These are phyloP conservation scores for Cremastinae sp. DNA, from an alignment of 2,888 invertebrate species.

Conservation along the genomic window DNA sequence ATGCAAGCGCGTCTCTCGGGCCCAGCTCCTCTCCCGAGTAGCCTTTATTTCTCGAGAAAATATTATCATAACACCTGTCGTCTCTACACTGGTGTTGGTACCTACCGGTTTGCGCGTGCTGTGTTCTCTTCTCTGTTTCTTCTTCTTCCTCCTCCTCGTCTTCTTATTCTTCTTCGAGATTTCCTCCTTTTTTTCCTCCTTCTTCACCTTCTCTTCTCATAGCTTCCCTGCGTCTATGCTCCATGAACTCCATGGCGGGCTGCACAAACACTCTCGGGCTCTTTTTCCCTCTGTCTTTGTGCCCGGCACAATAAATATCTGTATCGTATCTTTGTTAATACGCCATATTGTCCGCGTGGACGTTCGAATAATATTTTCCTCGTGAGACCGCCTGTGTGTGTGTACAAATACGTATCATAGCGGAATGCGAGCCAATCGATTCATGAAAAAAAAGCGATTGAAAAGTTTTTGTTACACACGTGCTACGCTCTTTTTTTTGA, in stretches of 20 bases:
- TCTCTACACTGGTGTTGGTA: slow-evolving; percentile 67
- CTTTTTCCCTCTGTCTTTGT: slow-evolving; percentile 35
- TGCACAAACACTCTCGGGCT: slow-evolving; percentile 28
- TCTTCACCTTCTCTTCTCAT: slow-evolving; percentile 34
- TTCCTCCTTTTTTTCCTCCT: slow-evolving; percentile 28
- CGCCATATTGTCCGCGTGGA: slow-evolving; percentile 32
- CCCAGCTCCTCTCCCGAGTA: slow-evolving; percentile 65
- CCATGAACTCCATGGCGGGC: slow-evolving; percentile 44
- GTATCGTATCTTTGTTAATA: slow-evolving; percentile 2
- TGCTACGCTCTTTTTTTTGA: no score
- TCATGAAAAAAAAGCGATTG: not conserved
- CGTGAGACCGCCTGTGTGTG: slow-evolving; percentile 57
- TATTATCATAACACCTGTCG: slow-evolving; percentile 74
- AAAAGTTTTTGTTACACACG: no score
- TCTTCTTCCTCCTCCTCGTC: slow-evolving; percentile 24
- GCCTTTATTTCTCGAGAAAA: slow-evolving; percentile 76
- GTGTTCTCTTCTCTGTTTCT: slow-evolving; percentile 36
- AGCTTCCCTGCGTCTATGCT: slow-evolving; percentile 33
- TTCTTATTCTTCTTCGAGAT: slow-evolving; percentile 19
- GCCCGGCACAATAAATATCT: slow-evolving; percentile 4
- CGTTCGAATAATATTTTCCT: slow-evolving; percentile 70
- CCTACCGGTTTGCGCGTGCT: slow-evolving; percentile 64
- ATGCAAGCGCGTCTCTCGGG: slow-evolving; percentile 55
- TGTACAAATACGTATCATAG: no score
- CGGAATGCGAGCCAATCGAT: no score